These are phyloP conservation scores for Aldrovandia affinis DNA, from an alignment of 2,797 vertebrate genomes.

Conservation along the genomic window DNA sequence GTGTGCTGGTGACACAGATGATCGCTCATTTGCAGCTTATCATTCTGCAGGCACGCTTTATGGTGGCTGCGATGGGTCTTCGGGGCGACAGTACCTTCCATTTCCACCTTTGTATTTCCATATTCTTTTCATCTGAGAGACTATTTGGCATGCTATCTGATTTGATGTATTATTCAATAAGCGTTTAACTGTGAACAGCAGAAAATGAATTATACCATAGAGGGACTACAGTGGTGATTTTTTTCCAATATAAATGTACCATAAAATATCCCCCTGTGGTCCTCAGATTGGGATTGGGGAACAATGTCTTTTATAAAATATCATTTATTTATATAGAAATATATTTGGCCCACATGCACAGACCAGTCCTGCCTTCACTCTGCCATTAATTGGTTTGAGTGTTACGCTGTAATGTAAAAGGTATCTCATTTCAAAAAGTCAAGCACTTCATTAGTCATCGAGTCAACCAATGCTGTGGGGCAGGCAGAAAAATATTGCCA, in stretches of 20 bases:
- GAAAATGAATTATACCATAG: not conserved
- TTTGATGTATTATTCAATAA: conserved; percentile 6
- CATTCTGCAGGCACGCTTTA: not conserved
- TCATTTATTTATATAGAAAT: not conserved
- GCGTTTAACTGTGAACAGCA: not conserved
- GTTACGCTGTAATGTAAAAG: not conserved
- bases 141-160: not conserved
- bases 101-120: not conserved
- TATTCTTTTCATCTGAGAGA: conserved; percentile 1
- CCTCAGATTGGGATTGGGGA: not conserved
- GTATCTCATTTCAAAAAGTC: not conserved
- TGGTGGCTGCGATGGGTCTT: not conserved
- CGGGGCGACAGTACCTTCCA: not conserved
- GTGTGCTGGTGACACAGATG: not conserved
- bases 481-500: not conserved
- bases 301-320: too few relatives aligned
- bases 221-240: not conserved
- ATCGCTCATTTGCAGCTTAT: not conserved
- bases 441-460: not conserved
- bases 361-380: conserved; percentile 3
- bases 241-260: not conserved
- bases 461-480: not conserved
- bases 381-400: not conserved
- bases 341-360: not conserved
- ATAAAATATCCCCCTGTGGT: not conserved